Base-by-base conservation (phyloP, 2,797 vertebrate genomes). In the Leptatherina wallacei region DNA sequence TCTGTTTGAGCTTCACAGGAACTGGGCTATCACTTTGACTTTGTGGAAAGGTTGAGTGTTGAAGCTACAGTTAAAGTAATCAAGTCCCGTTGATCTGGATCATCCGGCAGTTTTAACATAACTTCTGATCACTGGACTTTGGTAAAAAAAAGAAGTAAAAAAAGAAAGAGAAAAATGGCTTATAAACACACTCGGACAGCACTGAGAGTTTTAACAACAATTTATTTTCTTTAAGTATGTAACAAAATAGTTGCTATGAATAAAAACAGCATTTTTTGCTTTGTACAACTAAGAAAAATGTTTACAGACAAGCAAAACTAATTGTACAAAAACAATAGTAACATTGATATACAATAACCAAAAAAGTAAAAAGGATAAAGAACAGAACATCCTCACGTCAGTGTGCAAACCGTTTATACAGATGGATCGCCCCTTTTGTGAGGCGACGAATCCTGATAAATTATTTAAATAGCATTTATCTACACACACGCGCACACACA, bases 401-500 rank as follows among this genome's bases (percentile, higher is more conserved):
- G 95, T 98, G 97, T 98, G 97, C 97, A 99, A 99, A 99, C 94
- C 83, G 95, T 95, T 97, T 97, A 97, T 98, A 98, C 97, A 98
- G 96, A 97, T 90, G 96, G 96, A 97, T 95, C 87, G 95, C 93
- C 78, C 91, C 94, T 95, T 94, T 92, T 76, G 92, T 92, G 88
- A 92, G 95, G 95, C 94, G 93, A 94, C 96, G 95, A 92, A 96
- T 96, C 96, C 95, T 89, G 96, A 99, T 99, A 99, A 99, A 97
- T 99, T 99, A 99, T 96, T 99, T 99, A 99, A 99, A 99, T 99
- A 99, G 97, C 95, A 69, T 95, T 65, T 95, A 96, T 97, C 96
- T 96, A 98, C 95, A 98, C 91, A 95, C 86, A 82, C 70, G 4
- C 75, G 52, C 61, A 3, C 80, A 54, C 79, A 42, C 49, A 62